Evolutionary conservation across 2,888 invertebrate species (phyloP).

Genomic region (Junonia oenone): DNA sequence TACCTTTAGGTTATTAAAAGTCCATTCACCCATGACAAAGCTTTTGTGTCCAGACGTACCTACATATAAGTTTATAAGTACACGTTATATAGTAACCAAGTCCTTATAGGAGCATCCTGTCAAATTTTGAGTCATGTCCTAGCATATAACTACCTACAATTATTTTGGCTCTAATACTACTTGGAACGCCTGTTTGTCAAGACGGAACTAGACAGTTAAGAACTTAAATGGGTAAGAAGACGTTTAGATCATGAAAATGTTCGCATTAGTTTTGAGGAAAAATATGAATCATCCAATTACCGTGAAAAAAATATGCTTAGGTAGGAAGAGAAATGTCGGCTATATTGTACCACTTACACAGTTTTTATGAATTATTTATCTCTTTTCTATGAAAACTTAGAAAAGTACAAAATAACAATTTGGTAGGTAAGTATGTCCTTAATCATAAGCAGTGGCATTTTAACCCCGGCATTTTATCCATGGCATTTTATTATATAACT

Average conservation of each 20-base stretch:
- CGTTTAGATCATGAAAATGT: not conserved
- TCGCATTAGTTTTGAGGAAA: not conserved
- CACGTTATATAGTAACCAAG: not conserved
- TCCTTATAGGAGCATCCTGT: slow-evolving; percentile 12
- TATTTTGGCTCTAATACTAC: slow-evolving; percentile 6
- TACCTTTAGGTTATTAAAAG: not conserved
- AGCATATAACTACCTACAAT: slow-evolving; percentile 11
- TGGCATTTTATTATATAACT: no score
- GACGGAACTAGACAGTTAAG: slow-evolving; percentile 10
- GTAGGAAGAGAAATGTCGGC: no score
- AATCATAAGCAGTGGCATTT: no score
- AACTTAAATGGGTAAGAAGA: not conserved
- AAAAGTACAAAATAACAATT: no score
- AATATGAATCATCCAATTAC: not conserved
- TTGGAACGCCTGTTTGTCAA: not conserved
- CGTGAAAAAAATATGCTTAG: no score
- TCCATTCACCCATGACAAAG: slow-evolving; percentile 5
- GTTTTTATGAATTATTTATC: no score
- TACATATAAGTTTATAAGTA: no score
- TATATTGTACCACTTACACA: no score
- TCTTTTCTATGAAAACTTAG: no score
- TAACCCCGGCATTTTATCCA: no score
- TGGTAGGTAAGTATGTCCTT: no score
- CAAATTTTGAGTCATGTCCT: slow-evolving; percentile 3
- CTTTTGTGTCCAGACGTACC: not conserved